phyloP scores from a whole-genome alignment of 2,888 invertebrate species.

The Lathronympha strigana region DNA sequence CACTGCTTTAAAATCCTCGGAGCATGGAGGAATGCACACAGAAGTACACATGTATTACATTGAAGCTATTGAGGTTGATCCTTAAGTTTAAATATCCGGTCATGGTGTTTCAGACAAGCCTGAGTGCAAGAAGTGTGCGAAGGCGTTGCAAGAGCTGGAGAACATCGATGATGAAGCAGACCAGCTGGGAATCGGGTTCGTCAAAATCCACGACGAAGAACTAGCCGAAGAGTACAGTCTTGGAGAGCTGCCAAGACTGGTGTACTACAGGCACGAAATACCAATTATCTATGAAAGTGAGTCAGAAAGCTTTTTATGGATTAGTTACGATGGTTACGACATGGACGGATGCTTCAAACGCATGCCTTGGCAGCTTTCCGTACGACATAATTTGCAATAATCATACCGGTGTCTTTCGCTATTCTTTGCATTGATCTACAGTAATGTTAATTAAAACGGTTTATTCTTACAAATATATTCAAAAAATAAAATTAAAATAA shows the following conservation, averaged over 20 bases:
- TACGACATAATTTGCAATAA: slow-evolving; percentile 15
- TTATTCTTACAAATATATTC: no score
- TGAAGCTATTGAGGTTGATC: not conserved
- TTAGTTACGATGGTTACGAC: slow-evolving; percentile 61
- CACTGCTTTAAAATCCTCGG: slow-evolving; percentile 71
- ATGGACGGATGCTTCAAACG: slow-evolving; percentile 49
- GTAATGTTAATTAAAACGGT: no score
- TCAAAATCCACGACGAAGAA: slow-evolving; percentile 96
- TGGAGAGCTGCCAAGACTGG: slow-evolving; percentile 93
- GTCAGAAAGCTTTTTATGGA: slow-evolving; percentile 65
- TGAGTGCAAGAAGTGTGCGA: slow-evolving; percentile 95
- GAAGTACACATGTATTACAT: slow-evolving; percentile 12
- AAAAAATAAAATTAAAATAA: no score
- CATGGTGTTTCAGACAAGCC: slow-evolving; percentile 90
- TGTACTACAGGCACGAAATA: slow-evolving; percentile 97
- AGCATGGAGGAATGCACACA: slow-evolving; percentile 61
- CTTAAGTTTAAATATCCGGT: slow-evolving; percentile 34
- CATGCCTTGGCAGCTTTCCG: slow-evolving; percentile 20
- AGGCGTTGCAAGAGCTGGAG: slow-evolving; percentile 95
- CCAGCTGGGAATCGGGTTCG: slow-evolving; percentile 96
- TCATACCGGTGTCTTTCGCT: slow-evolving; percentile 9
- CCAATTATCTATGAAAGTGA: slow-evolving; percentile 97
- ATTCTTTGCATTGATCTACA: not conserved
- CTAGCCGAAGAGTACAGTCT: slow-evolving; percentile 97
- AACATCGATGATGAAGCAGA: slow-evolving; percentile 98